phyloP scores from a whole-genome alignment of 2,113 vertebrate species.

The Cervus canadensis region DNA sequence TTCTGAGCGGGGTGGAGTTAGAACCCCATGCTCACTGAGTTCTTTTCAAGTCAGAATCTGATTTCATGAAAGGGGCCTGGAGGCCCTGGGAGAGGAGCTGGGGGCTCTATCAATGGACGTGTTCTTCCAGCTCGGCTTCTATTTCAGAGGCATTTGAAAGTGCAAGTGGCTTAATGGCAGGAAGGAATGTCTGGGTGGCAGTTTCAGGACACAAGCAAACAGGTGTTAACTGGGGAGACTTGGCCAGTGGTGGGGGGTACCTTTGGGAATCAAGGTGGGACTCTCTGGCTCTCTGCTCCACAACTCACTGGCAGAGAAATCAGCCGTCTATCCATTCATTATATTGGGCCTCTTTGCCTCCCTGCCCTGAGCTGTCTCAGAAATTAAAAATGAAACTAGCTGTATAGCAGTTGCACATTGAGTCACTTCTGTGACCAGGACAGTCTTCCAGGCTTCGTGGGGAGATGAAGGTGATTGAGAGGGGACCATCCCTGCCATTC shows the following conservation, averaged over 20 bases:
- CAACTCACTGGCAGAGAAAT: neutral
- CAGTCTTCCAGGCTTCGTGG: neutral
- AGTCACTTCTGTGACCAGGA: slow-evolving; percentile 6
- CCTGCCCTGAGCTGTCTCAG: slow-evolving; percentile 6
- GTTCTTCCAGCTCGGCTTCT: neutral
- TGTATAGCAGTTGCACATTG: neutral
- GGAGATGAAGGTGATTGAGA: neutral
- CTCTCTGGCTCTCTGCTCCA: neutral
- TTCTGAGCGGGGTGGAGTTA: neutral
- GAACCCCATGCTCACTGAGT: neutral
- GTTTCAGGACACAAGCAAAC: slow-evolving; percentile 10
- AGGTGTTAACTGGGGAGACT: neutral
- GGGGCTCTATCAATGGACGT: neutral
- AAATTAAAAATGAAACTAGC: slow-evolving; percentile 27
- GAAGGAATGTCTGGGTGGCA: neutral
- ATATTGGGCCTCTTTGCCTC: neutral
- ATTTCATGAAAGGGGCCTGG: neutral
- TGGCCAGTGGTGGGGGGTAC: neutral
- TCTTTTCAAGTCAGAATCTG: neutral
- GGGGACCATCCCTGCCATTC: neutral
- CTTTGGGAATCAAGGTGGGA: neutral
- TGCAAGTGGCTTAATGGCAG: neutral
- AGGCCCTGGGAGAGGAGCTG: neutral
- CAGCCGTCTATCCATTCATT: neutral
- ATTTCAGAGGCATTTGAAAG: neutral